Percentiles rank a stretch among this genome's conserved stretches.
These are phyloP conservation scores for Acanthosoma haemorrhoidale DNA, from an alignment of 2,888 invertebrate genomes.

Conservation along the genomic window DNA sequence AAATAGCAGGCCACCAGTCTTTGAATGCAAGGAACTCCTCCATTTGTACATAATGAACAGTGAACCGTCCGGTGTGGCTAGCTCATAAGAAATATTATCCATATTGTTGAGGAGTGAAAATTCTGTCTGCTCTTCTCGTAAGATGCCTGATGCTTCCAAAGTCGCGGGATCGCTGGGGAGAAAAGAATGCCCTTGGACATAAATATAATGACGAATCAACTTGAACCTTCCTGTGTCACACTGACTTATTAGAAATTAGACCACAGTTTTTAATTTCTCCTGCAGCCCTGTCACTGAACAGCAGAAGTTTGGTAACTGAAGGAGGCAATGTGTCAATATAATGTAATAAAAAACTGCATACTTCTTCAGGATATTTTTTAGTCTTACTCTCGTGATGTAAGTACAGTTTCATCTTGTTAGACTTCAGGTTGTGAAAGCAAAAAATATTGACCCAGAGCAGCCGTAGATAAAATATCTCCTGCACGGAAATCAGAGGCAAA, in stretches of 20 bases:
- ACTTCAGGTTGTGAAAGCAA: conserved; percentile 37
- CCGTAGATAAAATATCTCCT: conserved; percentile 42
- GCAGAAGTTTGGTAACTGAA: conserved; percentile 31
- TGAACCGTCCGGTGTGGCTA: no score
- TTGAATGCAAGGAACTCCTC: no score
- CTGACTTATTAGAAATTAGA: no score
- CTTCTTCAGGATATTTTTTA: conserved; percentile 34
- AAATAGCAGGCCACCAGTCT: no score
- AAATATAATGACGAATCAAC: no score
- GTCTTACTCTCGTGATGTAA: conserved; percentile 38
- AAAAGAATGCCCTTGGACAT: not conserved
- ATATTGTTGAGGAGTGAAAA: not conserved
- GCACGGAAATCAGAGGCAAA: conserved; percentile 39
- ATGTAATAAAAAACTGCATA: conserved; percentile 31
- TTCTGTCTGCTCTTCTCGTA: not conserved
- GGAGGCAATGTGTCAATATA: conserved; percentile 29
- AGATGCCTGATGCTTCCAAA: not conserved
- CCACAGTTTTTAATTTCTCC: conserved; percentile 38
- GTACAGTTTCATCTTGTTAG: conserved; percentile 35
- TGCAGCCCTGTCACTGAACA: conserved; percentile 36
- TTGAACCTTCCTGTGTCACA: no score
- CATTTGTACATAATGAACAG: no score
- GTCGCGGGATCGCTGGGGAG: not conserved
- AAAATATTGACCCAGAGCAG: conserved; percentile 41
- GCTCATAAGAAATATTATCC: no score